phyloP scores from a whole-genome alignment of 2,888 invertebrate genomes.

The Eucriotettix oculatus region DNA sequence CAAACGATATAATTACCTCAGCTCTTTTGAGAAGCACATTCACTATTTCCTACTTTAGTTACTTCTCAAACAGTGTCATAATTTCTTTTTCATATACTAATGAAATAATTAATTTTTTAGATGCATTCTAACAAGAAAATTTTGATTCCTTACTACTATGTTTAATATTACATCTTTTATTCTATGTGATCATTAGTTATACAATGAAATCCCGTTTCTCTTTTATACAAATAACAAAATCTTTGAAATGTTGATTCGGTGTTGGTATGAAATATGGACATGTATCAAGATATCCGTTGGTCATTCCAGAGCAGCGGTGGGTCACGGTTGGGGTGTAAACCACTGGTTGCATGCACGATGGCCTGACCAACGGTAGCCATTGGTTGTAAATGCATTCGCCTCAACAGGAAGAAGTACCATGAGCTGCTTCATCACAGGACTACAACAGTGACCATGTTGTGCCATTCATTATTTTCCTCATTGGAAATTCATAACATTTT shows the following conservation, averaged over 20 bases:
- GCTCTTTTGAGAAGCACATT: too few species aligned
- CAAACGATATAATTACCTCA: too few species aligned
- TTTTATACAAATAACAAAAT: neutral
- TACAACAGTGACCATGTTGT: neutral
- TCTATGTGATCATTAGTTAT: neutral
- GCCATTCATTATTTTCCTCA: neutral
- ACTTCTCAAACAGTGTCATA: too few species aligned
- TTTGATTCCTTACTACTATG: too few species aligned
- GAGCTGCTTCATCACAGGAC: neutral
- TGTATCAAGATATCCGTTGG: slow-evolving; percentile 14
- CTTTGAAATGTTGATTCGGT: neutral
- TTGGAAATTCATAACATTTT: too few species aligned
- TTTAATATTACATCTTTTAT: too few species aligned
- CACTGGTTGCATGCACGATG: slow-evolving; percentile 16
- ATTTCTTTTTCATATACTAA: too few species aligned
- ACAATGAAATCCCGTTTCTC: neutral
- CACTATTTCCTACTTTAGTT: too few species aligned
- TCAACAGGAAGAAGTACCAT: neutral
- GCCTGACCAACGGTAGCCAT: slow-evolving; percentile 15
- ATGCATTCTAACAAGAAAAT: too few species aligned
- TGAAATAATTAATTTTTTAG: too few species aligned
- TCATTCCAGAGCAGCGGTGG: slow-evolving; percentile 19
- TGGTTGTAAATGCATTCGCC: slow-evolving; percentile 1
- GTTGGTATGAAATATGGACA: slow-evolving; percentile 5
- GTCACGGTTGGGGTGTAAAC: slow-evolving; percentile 18